Conservation (phyloP, 2,888 invertebrate genomes). For the Campaea margaritaria region DNA sequence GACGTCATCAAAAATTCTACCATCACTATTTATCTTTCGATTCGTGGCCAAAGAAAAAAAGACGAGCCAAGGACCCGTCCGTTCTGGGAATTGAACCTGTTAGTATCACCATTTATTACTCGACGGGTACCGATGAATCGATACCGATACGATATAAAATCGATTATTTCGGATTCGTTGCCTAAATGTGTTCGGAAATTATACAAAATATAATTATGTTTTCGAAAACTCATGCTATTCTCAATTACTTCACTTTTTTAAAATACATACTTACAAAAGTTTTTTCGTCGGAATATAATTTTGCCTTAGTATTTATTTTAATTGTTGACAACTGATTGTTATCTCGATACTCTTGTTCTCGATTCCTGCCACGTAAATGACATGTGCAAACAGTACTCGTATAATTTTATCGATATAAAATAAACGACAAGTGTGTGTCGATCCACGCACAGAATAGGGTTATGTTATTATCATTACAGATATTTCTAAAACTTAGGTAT, state of each 20-base stretch:
- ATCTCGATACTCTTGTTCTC: constrained; percentile 19
- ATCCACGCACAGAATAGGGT: too few relatives aligned
- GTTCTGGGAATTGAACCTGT: constrained; percentile 76
- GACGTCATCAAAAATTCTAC: constrained; percentile 63
- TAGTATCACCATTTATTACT: constrained; percentile 79
- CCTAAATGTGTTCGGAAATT: constrained; percentile 15
- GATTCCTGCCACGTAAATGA: constrained; percentile 17
- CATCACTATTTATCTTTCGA: constrained; percentile 75
- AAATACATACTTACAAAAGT: not conserved
- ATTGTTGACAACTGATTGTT: constrained; percentile 14
- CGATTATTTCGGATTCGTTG: constrained; percentile 33
- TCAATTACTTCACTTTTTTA: not conserved
- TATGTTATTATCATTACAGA: too few relatives aligned
- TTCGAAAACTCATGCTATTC: too few relatives aligned
- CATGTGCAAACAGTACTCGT: constrained; percentile 20
- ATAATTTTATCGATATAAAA: constrained; percentile 16
- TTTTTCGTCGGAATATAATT: not conserved
- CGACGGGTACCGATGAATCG: constrained; percentile 63
- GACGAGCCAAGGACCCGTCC: constrained; percentile 60
- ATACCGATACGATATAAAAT: constrained; percentile 37
- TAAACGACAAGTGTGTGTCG: too few relatives aligned
- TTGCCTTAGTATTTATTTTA: constrained; percentile 6
- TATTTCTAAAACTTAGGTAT: too few relatives aligned
- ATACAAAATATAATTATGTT: not conserved
- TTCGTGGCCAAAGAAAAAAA: constrained; percentile 70